These are phyloP conservation scores for Pelodiscus sinensis DNA, from an alignment of 2,113 vertebrate species.

Conservation along the genomic window DNA sequence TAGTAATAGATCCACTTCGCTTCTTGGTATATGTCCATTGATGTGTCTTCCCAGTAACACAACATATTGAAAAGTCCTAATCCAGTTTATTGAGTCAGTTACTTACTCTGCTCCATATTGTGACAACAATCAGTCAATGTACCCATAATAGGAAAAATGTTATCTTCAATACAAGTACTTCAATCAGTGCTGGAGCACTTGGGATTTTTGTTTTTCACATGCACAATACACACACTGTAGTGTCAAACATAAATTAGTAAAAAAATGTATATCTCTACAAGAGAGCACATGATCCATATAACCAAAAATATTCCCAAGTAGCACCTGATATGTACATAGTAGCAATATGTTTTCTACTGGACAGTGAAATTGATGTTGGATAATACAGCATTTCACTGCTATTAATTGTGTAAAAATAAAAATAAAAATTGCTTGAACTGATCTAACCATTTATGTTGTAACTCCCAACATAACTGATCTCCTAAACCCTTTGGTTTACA, in stretches of 20 bases:
- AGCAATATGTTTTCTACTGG: not conserved
- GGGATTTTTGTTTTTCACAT: not conserved
- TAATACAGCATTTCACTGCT: fast-evolving
- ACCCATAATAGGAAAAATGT: not conserved
- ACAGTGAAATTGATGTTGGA: not conserved
- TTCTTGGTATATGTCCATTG: not conserved
- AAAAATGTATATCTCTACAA: not conserved
- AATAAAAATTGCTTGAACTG: fast-evolving
- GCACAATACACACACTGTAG: not conserved
- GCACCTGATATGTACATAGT: not conserved
- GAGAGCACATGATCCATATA: not conserved
- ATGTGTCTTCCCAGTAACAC: not conserved
- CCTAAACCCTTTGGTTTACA: too few relatives aligned
- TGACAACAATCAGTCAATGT: not conserved
- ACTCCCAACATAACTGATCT: not conserved
- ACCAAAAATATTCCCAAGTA: not conserved
- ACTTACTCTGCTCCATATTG: not conserved
- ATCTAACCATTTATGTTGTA: fast-evolving
- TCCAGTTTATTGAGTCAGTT: not conserved
- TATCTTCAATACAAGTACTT: not conserved
- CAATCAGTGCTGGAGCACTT: not conserved
- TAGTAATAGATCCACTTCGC: not conserved
- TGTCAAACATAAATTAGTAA: not conserved
- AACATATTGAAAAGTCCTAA: not conserved
- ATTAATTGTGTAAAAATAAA: not conserved